Base-by-base conservation (phyloP, 2,888 invertebrate species). In the Papilio demoleus region DNA sequence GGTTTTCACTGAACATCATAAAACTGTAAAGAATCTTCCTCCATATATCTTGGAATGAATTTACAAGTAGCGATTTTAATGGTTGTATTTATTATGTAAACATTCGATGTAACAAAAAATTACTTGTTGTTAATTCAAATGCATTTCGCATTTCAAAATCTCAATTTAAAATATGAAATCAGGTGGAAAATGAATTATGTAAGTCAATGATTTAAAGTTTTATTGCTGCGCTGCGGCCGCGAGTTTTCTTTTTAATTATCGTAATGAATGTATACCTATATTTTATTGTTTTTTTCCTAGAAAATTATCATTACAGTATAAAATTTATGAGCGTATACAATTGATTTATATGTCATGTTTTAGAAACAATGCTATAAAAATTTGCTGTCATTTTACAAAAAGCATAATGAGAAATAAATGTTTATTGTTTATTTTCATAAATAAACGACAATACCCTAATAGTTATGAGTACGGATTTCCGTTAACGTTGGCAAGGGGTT, bases 101-200 rank as follows among this genome's bases (percentile, higher is more conserved):
- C 14, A 22, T 60, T 24, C 2, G 9, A 38, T 36, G n/a, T n/a
- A 8, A 24, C 24, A 4, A 12, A 6, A 24, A 22, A 38, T 40
- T 47, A 19, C 31, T 65, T 19, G 42, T 24, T 38, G 17, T 65
- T 58, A 56, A 17, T 65, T 34, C 4, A 45, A 58, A 31, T n/a
- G 27, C 36, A 45, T 60, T 66, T 50, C 36, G 27, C 38, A 36
- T 47, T 64, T 40, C 47, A 68, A 14, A 8, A n/a, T 47, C 59
- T 47, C 17, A 38, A 50, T 59, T 47, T 68, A 68, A 68, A 67
- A 56, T 58, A 68, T 64, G 27, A 58, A 63, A 58, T 59, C 58
- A 59, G 31, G 40, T 36, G 45, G 36, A 68, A 63, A 45, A 63
- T 63, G 12, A 67, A 63, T 68, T 68, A 63, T 22, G 27, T 56